phyloP scores from a whole-genome alignment of 2,888 invertebrate genomes.

The Pinctada fucata region DNA sequence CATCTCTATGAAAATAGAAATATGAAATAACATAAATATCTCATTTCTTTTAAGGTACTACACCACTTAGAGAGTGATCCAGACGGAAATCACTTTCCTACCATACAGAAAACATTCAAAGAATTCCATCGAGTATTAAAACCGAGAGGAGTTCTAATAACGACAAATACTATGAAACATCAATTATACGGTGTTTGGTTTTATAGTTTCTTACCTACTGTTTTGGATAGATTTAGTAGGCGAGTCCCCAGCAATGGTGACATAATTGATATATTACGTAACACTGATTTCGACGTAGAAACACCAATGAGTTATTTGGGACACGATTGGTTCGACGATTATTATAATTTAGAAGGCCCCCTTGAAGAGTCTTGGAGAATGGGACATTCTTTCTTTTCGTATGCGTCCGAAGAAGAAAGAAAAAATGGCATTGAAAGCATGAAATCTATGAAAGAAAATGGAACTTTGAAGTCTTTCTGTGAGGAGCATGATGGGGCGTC shows the following conservation, averaged over 20 bases:
- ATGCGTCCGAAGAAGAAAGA: constrained; percentile 16
- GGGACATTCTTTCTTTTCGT: constrained; percentile 13
- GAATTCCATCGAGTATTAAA: constrained; percentile 23
- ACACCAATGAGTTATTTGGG: neutral
- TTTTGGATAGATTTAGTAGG: neutral
- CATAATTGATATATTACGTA: neutral
- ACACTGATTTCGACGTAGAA: neutral
- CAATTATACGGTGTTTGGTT: constrained; percentile 22
- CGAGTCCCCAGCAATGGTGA: neutral
- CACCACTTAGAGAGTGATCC: constrained; percentile 26
- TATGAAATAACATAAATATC: no score
- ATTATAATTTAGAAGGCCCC: constrained; percentile 25
- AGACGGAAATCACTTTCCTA: constrained; percentile 21
- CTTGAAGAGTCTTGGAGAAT: constrained; percentile 19
- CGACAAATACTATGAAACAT: constrained; percentile 8
- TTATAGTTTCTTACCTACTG: neutral
- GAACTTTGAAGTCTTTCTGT: constrained; percentile 15
- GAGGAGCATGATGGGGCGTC: constrained; percentile 16
- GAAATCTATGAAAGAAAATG: constrained; percentile 15
- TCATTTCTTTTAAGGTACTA: constrained; percentile 20
- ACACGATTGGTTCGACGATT: neutral
- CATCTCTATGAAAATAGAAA: no score
- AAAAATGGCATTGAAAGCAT: neutral
- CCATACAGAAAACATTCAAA: constrained; percentile 4
- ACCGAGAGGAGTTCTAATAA: constrained; percentile 14